Percentiles rank a stretch among this genome's conserved stretches.
phyloP scores from a whole-genome alignment of 2,797 vertebrate species.

The Melanotaenia nigrans region DNA sequence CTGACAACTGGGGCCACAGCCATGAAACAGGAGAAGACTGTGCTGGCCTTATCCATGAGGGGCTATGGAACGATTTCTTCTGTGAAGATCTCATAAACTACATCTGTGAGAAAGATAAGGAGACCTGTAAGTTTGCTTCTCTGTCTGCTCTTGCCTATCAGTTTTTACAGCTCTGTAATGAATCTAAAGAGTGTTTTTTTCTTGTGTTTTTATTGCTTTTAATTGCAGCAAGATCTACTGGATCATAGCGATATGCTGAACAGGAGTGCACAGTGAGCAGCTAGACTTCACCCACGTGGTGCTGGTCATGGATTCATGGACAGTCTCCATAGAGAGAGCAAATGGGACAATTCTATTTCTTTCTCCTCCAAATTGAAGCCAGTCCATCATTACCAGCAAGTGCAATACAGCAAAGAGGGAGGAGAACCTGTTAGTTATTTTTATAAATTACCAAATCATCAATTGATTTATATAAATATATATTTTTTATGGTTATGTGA shows the following conservation, averaged over 20 bases:
- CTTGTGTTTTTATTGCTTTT: neutral
- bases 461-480: slow-evolving; percentile 58
- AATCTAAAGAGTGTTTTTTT: neutral
- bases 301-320: slow-evolving; percentile 59
- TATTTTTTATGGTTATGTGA: slow-evolving; percentile 61
- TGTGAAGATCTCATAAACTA: slow-evolving; percentile 92
- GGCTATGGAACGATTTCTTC: slow-evolving; percentile 94
- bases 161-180: neutral
- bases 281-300: slow-evolving; percentile 63
- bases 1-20: slow-evolving; percentile 91
- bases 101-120: slow-evolving; percentile 91
- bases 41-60: slow-evolving; percentile 88
- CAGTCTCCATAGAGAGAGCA: slow-evolving; percentile 55
- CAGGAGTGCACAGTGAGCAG: slow-evolving; percentile 61
- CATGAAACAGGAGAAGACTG: slow-evolving; percentile 91
- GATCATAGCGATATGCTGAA: slow-evolving; percentile 61
- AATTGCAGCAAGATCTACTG: slow-evolving; percentile 52
- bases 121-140: slow-evolving; percentile 80
- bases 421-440: slow-evolving; percentile 30
- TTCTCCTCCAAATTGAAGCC: slow-evolving; percentile 57
- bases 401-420: slow-evolving; percentile 72
- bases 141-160: neutral
- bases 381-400: slow-evolving; percentile 65
- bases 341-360: slow-evolving; percentile 57
- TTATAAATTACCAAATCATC: slow-evolving; percentile 53